Percentiles rank a stretch among this genome's conserved stretches.
phyloP scores from a whole-genome alignment of 2,888 invertebrate genomes.

The Netelia melanura region DNA sequence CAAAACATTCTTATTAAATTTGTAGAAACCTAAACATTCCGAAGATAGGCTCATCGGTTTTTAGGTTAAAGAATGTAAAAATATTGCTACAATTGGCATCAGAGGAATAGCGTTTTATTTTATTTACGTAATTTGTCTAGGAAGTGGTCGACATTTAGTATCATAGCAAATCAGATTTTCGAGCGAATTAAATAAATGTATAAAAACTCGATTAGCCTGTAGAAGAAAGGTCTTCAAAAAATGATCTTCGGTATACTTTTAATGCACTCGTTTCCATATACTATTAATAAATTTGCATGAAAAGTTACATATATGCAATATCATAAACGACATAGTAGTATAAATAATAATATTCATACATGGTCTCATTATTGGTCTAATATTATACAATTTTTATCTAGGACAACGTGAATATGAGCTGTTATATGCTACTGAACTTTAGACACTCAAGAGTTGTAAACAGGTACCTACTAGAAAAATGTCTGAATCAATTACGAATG shows the following conservation, averaged over 20 bases:
- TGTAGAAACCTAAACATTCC: neutral
- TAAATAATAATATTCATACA: neutral
- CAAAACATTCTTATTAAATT: neutral
- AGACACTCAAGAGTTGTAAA: constrained; percentile 71
- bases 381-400: constrained; percentile 10
- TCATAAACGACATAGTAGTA: neutral
- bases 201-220: neutral
- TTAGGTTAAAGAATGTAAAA: neutral
- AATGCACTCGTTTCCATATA: too few relatives aligned
- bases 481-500: constrained; percentile 73
- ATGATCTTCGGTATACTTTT: too few relatives aligned
- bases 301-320: neutral
- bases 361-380: neutral
- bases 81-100: too few relatives aligned
- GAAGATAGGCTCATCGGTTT: neutral
- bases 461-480: constrained; percentile 76
- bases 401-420: constrained; percentile 75
- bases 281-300: neutral
- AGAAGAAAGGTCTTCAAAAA: too few relatives aligned
- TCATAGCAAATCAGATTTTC: neutral
- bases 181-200: neutral
- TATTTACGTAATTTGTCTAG: too few relatives aligned
- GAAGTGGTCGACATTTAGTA: too few relatives aligned
- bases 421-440: constrained; percentile 71
- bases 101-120: too few relatives aligned